These are phyloP conservation scores for Elephas maximus DNA, from an alignment of 2,113 vertebrate species.

Conservation along the genomic window DNA sequence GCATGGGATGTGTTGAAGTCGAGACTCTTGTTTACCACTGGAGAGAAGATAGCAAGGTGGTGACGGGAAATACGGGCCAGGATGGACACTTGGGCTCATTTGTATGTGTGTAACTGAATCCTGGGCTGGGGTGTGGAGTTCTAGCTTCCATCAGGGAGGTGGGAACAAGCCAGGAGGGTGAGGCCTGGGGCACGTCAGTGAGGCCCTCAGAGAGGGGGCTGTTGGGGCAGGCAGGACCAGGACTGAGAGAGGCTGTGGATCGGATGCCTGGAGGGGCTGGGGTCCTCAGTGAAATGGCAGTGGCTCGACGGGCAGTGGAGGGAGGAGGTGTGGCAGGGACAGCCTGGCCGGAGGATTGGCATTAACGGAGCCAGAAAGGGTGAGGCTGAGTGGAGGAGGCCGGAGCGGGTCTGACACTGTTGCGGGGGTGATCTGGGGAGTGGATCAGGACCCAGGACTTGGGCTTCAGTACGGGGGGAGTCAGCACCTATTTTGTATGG, in stretches of 20 bases:
- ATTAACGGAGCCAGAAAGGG: too few relatives aligned
- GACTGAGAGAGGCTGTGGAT: too few relatives aligned
- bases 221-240: fast-evolving
- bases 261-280: background rate
- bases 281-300: background rate
- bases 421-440: background rate
- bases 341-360: background rate
- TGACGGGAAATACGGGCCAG: background rate
- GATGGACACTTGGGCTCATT: background rate
- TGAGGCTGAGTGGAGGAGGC: background rate
- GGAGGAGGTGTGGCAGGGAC: background rate
- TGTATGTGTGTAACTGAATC: background rate
- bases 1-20: background rate
- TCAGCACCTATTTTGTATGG: background rate
- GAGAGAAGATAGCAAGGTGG: background rate
- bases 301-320: background rate
- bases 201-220: background rate
- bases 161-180: background rate
- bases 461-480: background rate
- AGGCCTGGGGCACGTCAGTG: fast-evolving
- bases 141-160: background rate
- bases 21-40: background rate
- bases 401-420: background rate
- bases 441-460: background rate
- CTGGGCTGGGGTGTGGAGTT: background rate